Percentiles rank a stretch among this genome's conserved stretches.
phyloP scores from a whole-genome alignment of 2,888 invertebrate genomes.

The Loripinus fragilis region DNA sequence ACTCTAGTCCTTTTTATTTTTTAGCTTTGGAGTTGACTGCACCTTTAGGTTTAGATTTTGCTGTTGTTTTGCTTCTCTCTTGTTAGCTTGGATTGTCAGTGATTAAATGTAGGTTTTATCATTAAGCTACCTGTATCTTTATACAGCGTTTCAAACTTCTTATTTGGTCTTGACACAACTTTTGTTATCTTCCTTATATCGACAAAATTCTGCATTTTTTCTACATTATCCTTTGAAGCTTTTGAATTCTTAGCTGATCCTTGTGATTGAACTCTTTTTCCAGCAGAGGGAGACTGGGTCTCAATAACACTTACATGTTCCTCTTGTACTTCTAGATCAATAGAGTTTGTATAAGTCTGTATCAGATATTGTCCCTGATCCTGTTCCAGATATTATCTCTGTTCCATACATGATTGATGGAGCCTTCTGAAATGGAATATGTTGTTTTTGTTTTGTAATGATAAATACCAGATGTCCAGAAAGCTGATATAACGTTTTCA shows the following conservation, averaged over 20 bases:
- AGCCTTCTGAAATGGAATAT: not conserved
- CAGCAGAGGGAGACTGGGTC: not conserved
- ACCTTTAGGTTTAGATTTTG: not conserved
- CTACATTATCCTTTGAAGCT: not conserved
- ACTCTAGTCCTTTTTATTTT: not conserved
- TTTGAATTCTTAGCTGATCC: too few species aligned
- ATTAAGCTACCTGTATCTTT: not conserved
- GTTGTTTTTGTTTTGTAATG: not conserved
- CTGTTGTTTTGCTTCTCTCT: too few species aligned
- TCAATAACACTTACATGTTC: not conserved
- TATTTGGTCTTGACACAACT: not conserved
- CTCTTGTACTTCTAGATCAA: not conserved
- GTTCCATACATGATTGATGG: too few species aligned
- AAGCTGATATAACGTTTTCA: not conserved
- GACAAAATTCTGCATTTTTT: conserved; percentile 1
- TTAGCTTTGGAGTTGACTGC: not conserved
- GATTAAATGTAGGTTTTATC: not conserved
- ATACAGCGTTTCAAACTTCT: conserved; percentile 5
- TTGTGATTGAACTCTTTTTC: too few species aligned
- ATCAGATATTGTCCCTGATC: not conserved
- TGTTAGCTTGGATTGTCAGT: not conserved
- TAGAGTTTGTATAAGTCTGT: not conserved
- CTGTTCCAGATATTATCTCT: too few species aligned
- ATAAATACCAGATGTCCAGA: too few species aligned
- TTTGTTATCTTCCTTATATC: too few species aligned